A percentile compares a stretch with the other conserved stretches of the same genome.
Conservation (phyloP, 2,888 invertebrate species). For the Eupithecia exiguata region DNA sequence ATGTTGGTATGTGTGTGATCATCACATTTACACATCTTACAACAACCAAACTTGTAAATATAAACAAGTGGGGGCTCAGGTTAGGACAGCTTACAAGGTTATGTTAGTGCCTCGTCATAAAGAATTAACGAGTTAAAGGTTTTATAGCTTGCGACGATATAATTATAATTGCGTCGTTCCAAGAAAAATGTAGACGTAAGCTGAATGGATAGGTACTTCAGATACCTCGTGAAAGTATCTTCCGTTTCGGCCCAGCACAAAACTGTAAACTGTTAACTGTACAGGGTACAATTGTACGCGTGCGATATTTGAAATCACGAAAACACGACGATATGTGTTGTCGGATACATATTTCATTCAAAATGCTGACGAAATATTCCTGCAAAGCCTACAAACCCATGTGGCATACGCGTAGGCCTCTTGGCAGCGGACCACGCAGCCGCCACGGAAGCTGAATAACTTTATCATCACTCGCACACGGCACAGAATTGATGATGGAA, state of each 20-base stretch:
- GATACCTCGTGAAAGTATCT: not conserved
- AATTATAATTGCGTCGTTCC: not conserved
- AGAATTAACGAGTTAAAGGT: not conserved
- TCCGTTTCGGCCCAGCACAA: not conserved
- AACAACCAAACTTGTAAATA: not conserved
- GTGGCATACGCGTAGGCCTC: constrained; percentile 84
- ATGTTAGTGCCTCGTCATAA: not conserved
- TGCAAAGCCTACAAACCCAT: constrained; percentile 83
- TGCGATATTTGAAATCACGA: not conserved
- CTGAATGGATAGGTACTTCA: not conserved
- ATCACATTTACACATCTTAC: not conserved
- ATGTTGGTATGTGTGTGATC: not conserved
- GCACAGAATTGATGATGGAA: constrained; percentile 53
- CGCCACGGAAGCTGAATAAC: constrained; percentile 81
- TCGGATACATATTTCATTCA: constrained; percentile 36
- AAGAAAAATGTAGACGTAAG: not conserved
- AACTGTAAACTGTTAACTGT: not conserved
- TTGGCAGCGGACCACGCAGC: constrained; percentile 81
- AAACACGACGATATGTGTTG: not conserved
- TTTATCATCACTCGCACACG: constrained; percentile 77
- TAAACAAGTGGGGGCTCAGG: not conserved
- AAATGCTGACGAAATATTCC: constrained; percentile 66
- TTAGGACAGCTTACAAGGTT: not conserved
- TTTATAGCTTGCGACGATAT: not conserved
- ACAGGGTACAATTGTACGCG: not conserved